Base-by-base conservation (phyloP, 92 coral and sea anemone species). In the Phenganax subtilis region DNA sequence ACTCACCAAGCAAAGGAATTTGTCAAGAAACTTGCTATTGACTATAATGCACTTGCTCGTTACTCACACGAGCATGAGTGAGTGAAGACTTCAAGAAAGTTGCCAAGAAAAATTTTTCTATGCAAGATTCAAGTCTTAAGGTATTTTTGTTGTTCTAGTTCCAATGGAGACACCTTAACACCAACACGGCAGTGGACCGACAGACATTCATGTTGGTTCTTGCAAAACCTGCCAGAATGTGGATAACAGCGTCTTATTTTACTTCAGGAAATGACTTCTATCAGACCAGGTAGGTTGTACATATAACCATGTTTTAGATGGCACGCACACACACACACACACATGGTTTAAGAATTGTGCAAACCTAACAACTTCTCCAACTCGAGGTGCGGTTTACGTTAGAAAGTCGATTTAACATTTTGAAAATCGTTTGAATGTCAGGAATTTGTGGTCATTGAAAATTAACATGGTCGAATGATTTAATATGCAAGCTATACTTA, bases 151-250 rank as follows among this genome's bases (percentile, higher is more conserved):
- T 37, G 47, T 37, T 37, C 47, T 79, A 79, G 83, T 79, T 79
- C 63, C 55, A 64, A 25, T 79, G 83, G 83, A 79, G 6, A 20
- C 47, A 51, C 55, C 53, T 10, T 17, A 56, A 79, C 57, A 62
- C 59, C 57, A 29, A 69, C 0, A 62, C 68, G 57, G 54, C 84
- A 55, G 98, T 94, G 57, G 85, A 96, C 72, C 87, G 98, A 78
- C 85, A 73, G 37, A 89, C 89, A 67, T 94, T 94, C 75, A 85
- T 94, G 85, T 89, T 94, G 54, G 97, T 94, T 12, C 79, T 92
- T 57, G 94, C 97, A 30, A 94, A 85, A 66, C 87, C 87, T 57
- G 64, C 85, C 30, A 88, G 81, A 55, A 71, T 94, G 53, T 87
- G 87, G 54, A 87, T 94, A 57, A 85, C 93, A 20, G 98, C 98